Conservation (phyloP, 92 coral and sea anemone species). For the Heliopora coerulea region DNA sequence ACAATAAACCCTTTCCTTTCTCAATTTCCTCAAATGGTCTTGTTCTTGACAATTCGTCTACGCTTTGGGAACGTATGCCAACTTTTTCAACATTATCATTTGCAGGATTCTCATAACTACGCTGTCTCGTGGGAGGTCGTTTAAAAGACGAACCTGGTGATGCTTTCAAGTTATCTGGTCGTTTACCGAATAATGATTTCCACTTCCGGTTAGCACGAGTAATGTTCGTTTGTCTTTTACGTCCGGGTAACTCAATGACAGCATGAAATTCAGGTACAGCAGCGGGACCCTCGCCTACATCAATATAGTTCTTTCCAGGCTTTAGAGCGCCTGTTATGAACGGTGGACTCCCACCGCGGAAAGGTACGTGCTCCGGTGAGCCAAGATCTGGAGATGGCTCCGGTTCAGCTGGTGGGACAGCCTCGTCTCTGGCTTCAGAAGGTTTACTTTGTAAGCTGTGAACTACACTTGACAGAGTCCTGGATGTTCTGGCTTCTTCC, state of each 20-base stretch:
- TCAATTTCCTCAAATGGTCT: neutral
- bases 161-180: slow-evolving; percentile 16
- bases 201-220: slow-evolving; percentile 17
- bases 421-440: neutral
- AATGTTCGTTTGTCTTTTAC: slow-evolving; percentile 14
- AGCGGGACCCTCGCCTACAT: slow-evolving; percentile 37
- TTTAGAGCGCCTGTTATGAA: slow-evolving; percentile 34
- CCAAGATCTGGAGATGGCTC: slow-evolving; percentile 48
- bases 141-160: slow-evolving; percentile 1
- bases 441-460: neutral
- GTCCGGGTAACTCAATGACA: slow-evolving; percentile 26
- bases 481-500: slow-evolving; percentile 88
- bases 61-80: slow-evolving; percentile 21
- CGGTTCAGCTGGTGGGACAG: slow-evolving; percentile 54
- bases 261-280: slow-evolving; percentile 36
- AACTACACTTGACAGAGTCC: slow-evolving; percentile 1
- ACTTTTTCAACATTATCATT: slow-evolving; percentile 6
- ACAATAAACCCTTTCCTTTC: slow-evolving; percentile 7
- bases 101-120: slow-evolving; percentile 25
- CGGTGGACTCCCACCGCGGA: slow-evolving; percentile 40
- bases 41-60: slow-evolving; percentile 25
- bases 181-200: slow-evolving; percentile 39
- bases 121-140: slow-evolving; percentile 37
- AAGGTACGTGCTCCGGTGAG: slow-evolving; percentile 43
- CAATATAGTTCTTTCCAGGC: slow-evolving; percentile 39